phyloP scores from a whole-genome alignment of 2,888 invertebrate species.

The Ptychoptera albimana region DNA sequence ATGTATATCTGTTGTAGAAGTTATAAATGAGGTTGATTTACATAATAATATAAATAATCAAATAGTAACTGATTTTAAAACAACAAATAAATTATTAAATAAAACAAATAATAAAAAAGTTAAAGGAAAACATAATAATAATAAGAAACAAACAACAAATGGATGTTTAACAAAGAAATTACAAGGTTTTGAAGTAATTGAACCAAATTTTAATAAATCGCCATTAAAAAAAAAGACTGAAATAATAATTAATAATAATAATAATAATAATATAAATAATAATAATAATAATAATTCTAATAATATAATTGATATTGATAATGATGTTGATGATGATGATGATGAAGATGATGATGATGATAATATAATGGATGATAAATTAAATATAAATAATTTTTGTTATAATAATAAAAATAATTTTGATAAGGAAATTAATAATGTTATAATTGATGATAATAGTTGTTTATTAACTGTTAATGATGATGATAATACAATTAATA shows the following conservation, averaged over 20 bases:
- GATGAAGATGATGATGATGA: too few relatives aligned
- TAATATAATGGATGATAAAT: not conserved
- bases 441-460: not conserved
- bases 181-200: conserved; percentile 3
- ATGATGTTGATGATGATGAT: not conserved
- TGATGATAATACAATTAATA: not conserved
- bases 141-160: not conserved
- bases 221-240: not conserved
- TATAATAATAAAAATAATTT: not conserved
- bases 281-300: not conserved
- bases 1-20: too few relatives aligned
- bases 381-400: not conserved
- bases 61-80: too few relatives aligned
- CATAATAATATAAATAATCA: too few relatives aligned
- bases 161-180: not conserved
- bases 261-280: not conserved
- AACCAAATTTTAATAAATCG: not conserved
- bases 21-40: too few relatives aligned
- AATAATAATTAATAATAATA: not conserved
- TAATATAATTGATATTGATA: not conserved
- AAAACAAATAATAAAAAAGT: too few relatives aligned
- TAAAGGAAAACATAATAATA: not conserved
- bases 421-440: not conserved
- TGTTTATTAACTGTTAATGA: not conserved
- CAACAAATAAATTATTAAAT: too few relatives aligned